These are phyloP conservation scores for Gadopsis bispinosus DNA, from an alignment of 2,797 vertebrate genomes.

Conservation along the genomic window DNA sequence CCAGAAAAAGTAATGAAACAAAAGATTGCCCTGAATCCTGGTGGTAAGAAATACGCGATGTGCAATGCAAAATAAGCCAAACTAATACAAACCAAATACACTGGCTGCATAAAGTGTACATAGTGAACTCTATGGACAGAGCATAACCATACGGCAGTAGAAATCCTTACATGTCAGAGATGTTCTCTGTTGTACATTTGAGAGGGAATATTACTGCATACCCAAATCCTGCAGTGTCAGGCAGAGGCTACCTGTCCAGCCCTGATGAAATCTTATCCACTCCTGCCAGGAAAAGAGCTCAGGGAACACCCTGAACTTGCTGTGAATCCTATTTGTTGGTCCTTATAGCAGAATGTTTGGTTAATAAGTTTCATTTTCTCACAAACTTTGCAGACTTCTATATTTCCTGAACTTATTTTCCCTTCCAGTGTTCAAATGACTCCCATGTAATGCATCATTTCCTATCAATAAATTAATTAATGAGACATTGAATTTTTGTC, in stretches of 20 bases:
- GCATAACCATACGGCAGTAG: not conserved
- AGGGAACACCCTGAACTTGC: conserved; percentile 14
- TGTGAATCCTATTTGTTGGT: not conserved
- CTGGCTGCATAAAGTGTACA: not conserved
- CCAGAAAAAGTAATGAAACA: not conserved
- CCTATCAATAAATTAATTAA: conserved; percentile 54
- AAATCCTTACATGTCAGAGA: conserved; percentile 4
- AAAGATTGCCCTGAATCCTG: not conserved
- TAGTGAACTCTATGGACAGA: not conserved
- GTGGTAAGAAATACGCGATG: not conserved
- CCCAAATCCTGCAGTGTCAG: conserved; percentile 8
- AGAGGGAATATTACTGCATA: conserved; percentile 25
- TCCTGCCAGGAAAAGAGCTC: conserved; percentile 24
- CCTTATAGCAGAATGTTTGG: not conserved
- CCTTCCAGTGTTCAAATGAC: not conserved
- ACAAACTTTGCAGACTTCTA: not conserved
- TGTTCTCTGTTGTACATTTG: conserved; percentile 7
- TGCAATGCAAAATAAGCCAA: not conserved
- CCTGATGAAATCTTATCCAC: conserved; percentile 22
- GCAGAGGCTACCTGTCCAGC: conserved; percentile 13
- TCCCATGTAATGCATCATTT: not conserved
- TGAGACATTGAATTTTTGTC: conserved; percentile 29
- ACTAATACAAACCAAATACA: not conserved
- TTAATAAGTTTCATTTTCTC: not conserved
- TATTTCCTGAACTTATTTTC: not conserved